These are phyloP conservation scores for Tetanocera ferruginea DNA, from an alignment of 2,888 invertebrate species.

Conservation along the genomic window DNA sequence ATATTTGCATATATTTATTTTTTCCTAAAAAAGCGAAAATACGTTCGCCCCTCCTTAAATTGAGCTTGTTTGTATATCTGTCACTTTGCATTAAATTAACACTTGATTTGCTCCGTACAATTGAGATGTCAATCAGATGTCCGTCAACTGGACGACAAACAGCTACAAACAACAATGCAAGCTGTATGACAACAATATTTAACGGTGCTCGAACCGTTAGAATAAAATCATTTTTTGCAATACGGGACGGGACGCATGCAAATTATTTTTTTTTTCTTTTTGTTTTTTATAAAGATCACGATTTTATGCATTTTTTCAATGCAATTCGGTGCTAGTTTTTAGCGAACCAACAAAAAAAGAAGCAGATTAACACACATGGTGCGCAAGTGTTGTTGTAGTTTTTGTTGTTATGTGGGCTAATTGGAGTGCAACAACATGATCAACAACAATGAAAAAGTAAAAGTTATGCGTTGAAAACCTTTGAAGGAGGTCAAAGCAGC, in stretches of 20 bases:
- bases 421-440: conserved; percentile 27
- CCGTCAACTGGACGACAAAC: conserved; percentile 54
- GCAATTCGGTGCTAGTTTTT: conserved; percentile 42
- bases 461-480: not conserved
- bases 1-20: no score
- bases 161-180: conserved; percentile 1
- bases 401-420: conserved; percentile 22
- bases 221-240: not conserved
- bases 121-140: conserved; percentile 68
- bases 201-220: not conserved
- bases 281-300: conserved; percentile 35
- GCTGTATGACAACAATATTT: not conserved
- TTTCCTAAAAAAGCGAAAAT: no score
- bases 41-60: no score
- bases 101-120: conserved; percentile 61
- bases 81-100: conserved; percentile 58
- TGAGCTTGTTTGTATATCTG: conserved; percentile 49
- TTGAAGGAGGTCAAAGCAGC: conserved; percentile 32
- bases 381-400: conserved; percentile 6
- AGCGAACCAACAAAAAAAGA: conserved; percentile 27
- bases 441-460: conserved; percentile 14
- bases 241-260: conserved; percentile 52
- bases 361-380: conserved; percentile 43
- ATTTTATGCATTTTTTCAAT: conserved; percentile 17
- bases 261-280: conserved; percentile 51